Base-by-base conservation (phyloP, 2,888 invertebrate genomes). In the Lacanobia wlatinum region DNA sequence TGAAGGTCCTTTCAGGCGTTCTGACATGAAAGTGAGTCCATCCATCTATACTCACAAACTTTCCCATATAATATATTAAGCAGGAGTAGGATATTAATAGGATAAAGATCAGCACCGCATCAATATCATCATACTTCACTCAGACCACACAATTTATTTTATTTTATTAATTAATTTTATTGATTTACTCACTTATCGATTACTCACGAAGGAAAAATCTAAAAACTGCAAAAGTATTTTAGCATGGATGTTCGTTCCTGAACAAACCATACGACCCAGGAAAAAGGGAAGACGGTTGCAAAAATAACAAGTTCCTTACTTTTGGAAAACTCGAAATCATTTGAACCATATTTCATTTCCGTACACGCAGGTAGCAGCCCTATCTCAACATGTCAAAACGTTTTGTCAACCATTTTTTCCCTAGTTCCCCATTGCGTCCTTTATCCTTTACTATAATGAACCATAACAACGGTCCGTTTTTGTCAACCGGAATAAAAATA, bases 371-470 rank as follows among this genome's bases (percentile, higher is more conserved):
- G 56, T 82, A 83, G 16, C 88, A 92, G 72, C 92, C 92, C 92
- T 93, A 81, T 70, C 69, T 70, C 76, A 84, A 86, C 83, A 88
- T 86, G 87, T 90, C 88, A 81, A 88, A 92, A 83, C 87, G 86
- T 90, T 91, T 91, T 92, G 89, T 90, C 87, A 87, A 87, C 84
- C 82, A 87, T 87, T 89, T 90, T 88, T 87, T 87, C 79, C 60
- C 65, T 85, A 84, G 85, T 83, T 83, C 85, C 84, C 86, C 73
- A 85, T 87, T 88, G 89, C 84, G 87, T 90, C 86, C 82, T 85
- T 91, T 91, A 88, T 91, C 85, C 88, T 81, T 84, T 55, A 81
- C 63, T 87, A 84, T 91, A 92, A 92, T 91, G 89, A 90, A 90
- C 87, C 86, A 84, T 89, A 88, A 91, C 88, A 74, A 87, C 82